Base-by-base conservation (phyloP, 2,113 vertebrate genomes). In the Ictalurus furcatus region DNA sequence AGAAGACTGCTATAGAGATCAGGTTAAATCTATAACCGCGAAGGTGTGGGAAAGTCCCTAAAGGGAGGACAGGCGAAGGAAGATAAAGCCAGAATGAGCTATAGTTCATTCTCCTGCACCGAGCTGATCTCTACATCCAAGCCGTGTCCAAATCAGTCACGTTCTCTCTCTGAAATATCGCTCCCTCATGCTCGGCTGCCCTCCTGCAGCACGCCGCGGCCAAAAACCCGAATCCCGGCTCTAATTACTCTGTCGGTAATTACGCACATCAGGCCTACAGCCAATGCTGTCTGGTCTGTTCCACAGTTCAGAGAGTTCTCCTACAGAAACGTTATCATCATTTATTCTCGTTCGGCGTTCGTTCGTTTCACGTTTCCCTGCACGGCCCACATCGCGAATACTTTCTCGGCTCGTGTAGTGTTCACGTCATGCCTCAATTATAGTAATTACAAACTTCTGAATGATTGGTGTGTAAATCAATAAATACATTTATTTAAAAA, bases 1-100 rank as follows among this genome's bases (percentile, higher is more conserved):
- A 65, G 17, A n/a, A 44, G 40, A 44, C 76, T 37, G 48, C 87
- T 83, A 79, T 79, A 83, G 89, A 87, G 89, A 87, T 88, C 82
- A 74, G 52, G 78, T 86, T 88, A 44, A 86, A 88, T 88, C 56
- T 89, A 67, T 65, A 40, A 37, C 80, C 14, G 17, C 73, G 4
- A 52, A 87, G 73, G 84, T 90, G 89, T 78, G 80, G 40, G 81
- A 85, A 37, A 65, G 37, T 54, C 58, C 69, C 81, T 79, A 28
- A 40, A 25, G 52, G 63, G 84, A 82, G 67, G 48, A 87, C 14
- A 48, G 78, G 17, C 52, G 52, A 19, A 28, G 44, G 78, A 30
- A 81, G 86, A 87, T 87, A 28, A 87, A 87, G 63, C 23, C 44
- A 6, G 3, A 25, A n/a, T 25, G 78, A 30, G 61, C 76, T 4